Base-by-base conservation (phyloP, 2,888 invertebrate species). In the Yponomeuta cagnagella region DNA sequence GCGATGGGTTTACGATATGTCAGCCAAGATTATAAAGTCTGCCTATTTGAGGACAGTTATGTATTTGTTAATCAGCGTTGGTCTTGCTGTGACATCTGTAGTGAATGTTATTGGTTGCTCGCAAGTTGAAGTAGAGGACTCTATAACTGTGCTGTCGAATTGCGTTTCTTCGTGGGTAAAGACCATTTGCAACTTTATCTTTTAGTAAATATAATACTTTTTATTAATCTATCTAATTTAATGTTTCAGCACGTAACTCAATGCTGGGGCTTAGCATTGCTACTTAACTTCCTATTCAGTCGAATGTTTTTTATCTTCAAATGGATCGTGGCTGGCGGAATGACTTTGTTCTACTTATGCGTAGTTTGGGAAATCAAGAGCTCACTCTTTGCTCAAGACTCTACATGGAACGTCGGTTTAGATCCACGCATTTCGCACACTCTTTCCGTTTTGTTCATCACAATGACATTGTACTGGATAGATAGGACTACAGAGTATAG, bases 401-500 rank as follows among this genome's bases (percentile, higher is more conserved):
- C 94, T 6, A 94, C 95, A 0, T 95, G 95, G 88, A 96, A 96
- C 83, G 94, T 95, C 12, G 93, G 93, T 10, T 82, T 97, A 70
- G 93, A 94, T 76, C 93, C 96, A 0, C 93, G 94, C 78, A 83
- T 95, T 48, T 94, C 96, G 0, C 97, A 97, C 79, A 93, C 96
- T 8, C 87, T 97, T 72, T 94, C 95, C 66, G 93, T 97, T 3
- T 82, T 95, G 0, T 95, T 96, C 73, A 93, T 97, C 48, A 94
- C 96, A 23, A 85, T 96, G 48, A 95, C 96, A 1, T 92, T 98
- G 31, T 97, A 97, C 82, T 93, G 97, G 76, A 95, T 98, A 76
- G 98, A 98, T 84, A 94, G 98, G 78, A 97, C 98, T 84, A 95
- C 97, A 43, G 98, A 98, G 82, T 97, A 96, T 77, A 95, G 98